Conservation (phyloP, 2,888 invertebrate species). For the Brenthis ino region DNA sequence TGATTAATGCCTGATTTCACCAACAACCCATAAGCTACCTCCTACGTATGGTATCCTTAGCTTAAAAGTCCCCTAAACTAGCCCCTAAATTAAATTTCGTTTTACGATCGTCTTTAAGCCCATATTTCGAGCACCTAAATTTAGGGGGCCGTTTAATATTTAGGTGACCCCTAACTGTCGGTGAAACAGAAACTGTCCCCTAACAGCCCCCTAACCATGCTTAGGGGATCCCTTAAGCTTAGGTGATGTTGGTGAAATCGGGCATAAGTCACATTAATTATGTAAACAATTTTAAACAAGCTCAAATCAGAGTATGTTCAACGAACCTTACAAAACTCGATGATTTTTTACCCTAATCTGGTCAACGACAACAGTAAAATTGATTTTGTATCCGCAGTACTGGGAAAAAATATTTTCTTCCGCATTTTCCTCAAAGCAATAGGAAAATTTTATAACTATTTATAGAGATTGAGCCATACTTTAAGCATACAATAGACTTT, state of each 20-base stretch:
- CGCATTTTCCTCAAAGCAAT: constrained; percentile 43
- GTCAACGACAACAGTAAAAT: constrained; percentile 49
- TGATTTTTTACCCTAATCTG: constrained; percentile 54
- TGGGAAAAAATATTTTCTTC: constrained; percentile 41
- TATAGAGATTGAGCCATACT: constrained; percentile 17
- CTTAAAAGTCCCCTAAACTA: too few relatives aligned
- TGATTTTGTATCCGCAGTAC: constrained; percentile 49
- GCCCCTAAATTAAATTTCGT: too few relatives aligned
- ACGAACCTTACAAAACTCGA: constrained; percentile 16
- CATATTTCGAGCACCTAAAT: too few relatives aligned
- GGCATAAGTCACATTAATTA: constrained; percentile 2
- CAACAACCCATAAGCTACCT: too few relatives aligned
- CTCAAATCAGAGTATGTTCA: background rate
- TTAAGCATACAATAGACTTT: constrained; percentile 13
- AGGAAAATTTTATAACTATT: constrained; percentile 44
- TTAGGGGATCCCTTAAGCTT: too few relatives aligned
- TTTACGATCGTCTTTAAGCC: too few relatives aligned
- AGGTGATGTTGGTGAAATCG: too few relatives aligned
- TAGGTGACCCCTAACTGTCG: too few relatives aligned
- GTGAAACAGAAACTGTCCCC: too few relatives aligned
- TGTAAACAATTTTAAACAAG: constrained; percentile 8
- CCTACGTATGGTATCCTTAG: too few relatives aligned
- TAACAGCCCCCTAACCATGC: too few relatives aligned
- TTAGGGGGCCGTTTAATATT: too few relatives aligned
- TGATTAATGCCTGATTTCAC: background rate